Base-by-base conservation (phyloP, 2,888 invertebrate species). In the Stenchaetothrips biformis region DNA sequence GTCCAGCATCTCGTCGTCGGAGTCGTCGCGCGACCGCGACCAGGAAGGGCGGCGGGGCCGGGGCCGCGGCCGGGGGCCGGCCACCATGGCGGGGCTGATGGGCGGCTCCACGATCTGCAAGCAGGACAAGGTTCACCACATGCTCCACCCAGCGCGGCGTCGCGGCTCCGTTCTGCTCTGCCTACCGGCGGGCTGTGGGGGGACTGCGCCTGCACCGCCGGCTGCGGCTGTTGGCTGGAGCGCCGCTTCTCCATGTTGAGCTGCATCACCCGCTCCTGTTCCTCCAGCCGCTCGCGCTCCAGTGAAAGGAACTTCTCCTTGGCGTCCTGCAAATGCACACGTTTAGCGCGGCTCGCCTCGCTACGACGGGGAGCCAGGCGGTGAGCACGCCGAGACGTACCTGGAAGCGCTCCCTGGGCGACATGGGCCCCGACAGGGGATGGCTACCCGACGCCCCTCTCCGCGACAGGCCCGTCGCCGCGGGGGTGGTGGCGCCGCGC, bases 221-320 rank as follows among this genome's bases (percentile, higher is more conserved):
- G 59, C 59, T 78, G 78, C 49, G 47, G 77, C 48, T 80, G 48
- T n/a, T 81, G 80, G 25, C 47, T 77, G 37, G 62, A 59, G 27
- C 81, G 80, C 67, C 80, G 80, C 59, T 80, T 81, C 79, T 81
- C 83, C 77, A 62, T 79, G 59, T 82, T 81, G 48, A 77, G 48
- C 83, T 88, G 88, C 82, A 89, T 74, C 49, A 80, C 81, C 79
- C 80, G 88, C 77, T 89, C 85, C 48, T 90, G 90, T 83, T 89
- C 88, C 83, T 90, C 90, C 82, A 91, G 89, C 81, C 91, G 88
- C 84, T 93, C 92, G 82, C 92, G 89, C 85, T 95, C 95, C 87
- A 95, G 89, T 82, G 93, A 91, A 86, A 92, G 90, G 85, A 95
- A 95, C 87, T 95, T 95, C 85, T 95, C 94, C 86, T 95, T 95